These are phyloP conservation scores for Oostethus manadensis DNA, from an alignment of 2,113 vertebrate genomes.

Conservation along the genomic window DNA sequence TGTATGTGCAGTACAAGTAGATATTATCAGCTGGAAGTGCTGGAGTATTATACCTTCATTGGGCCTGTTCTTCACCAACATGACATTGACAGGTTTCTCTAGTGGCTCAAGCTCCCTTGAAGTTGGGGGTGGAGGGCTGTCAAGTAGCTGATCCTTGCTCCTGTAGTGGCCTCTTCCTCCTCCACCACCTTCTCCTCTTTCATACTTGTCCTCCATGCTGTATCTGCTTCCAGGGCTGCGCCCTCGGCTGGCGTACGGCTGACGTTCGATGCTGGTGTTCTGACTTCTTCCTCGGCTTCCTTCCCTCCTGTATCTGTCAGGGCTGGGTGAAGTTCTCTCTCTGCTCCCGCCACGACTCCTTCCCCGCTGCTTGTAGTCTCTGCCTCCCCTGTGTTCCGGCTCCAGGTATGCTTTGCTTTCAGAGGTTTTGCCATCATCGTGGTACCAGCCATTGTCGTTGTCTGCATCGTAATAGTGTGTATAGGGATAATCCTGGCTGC, in stretches of 20 bases:
- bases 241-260: constrained; percentile 67
- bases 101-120: constrained; percentile 59
- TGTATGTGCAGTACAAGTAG: neutral
- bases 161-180: constrained; percentile 48
- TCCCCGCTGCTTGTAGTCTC: constrained; percentile 56
- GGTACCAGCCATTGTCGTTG: constrained; percentile 76
- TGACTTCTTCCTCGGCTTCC: constrained; percentile 67
- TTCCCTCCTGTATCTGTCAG: constrained; percentile 70
- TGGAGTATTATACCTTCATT: constrained; percentile 76
- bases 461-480: constrained; percentile 73
- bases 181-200: constrained; percentile 36
- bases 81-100: constrained; percentile 78
- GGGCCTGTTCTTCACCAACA: constrained; percentile 82
- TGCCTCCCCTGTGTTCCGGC: constrained; percentile 64
- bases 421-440: constrained; percentile 63
- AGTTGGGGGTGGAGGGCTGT: constrained; percentile 38
- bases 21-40: too few relatives aligned
- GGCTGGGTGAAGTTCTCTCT: constrained; percentile 65
- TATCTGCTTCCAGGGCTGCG: constrained; percentile 61
- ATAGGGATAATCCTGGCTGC: constrained; percentile 74
- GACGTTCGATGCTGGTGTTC: constrained; percentile 60
- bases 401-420: constrained; percentile 63
- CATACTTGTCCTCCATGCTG: constrained; percentile 38
- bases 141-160: constrained; percentile 72
- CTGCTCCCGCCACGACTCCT: constrained; percentile 71